Conservation (phyloP, 2,888 invertebrate species). For the Sinelater perroti region DNA sequence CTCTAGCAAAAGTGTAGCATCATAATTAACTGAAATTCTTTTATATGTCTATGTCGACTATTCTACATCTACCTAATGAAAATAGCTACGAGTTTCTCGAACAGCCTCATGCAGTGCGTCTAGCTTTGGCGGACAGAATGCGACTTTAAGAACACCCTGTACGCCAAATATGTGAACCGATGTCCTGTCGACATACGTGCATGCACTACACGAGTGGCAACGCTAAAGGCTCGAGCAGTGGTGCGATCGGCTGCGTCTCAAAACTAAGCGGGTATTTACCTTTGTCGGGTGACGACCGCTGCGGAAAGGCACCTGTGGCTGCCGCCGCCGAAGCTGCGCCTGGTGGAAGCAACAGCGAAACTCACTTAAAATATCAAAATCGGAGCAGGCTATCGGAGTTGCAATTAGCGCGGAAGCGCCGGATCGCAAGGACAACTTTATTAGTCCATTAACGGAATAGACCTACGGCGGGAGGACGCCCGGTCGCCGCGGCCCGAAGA, state of each 20-base stretch:
- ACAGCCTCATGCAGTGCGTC: too few relatives aligned
- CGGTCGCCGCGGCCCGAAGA: constrained; percentile 16
- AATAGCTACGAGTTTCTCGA: too few relatives aligned
- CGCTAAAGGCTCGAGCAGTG: too few relatives aligned
- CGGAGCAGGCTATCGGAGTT: neutral
- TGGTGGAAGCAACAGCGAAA: neutral
- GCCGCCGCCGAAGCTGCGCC: neutral
- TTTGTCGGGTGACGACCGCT: neutral
- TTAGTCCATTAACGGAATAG: constrained; percentile 27
- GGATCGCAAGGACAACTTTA: constrained; percentile 16
- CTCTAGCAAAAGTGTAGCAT: too few relatives aligned
- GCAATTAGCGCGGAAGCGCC: constrained; percentile 8
- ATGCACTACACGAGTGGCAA: too few relatives aligned
- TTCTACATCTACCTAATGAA: too few relatives aligned
- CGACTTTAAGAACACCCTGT: too few relatives aligned
- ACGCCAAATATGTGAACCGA: too few relatives aligned
- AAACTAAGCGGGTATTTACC: constrained; percentile 2
- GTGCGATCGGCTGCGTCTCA: constrained; percentile 6
- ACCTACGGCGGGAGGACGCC: constrained; percentile 17
- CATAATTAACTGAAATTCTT: too few relatives aligned
- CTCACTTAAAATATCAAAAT: neutral
- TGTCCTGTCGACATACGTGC: too few relatives aligned
- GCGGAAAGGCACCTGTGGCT: constrained; percentile 6
- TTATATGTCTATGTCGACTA: too few relatives aligned
- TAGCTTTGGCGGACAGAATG: too few relatives aligned